These are phyloP conservation scores for Serranus cabrilla DNA, from an alignment of 2,797 vertebrate species.

Conservation along the genomic window DNA sequence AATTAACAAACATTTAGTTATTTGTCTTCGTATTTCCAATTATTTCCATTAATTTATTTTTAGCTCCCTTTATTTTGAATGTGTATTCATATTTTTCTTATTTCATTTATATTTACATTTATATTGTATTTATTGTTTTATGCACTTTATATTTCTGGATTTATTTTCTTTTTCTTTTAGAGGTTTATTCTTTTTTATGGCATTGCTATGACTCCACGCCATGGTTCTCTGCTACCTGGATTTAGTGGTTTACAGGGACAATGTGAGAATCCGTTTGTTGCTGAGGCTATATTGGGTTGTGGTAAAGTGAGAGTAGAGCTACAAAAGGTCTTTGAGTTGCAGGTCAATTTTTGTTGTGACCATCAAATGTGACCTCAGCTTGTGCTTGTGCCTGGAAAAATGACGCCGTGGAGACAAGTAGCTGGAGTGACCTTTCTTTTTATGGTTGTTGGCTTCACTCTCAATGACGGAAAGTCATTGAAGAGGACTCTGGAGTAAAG, in stretches of 20 bases:
- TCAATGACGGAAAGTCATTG: neutral
- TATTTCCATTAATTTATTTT: no score
- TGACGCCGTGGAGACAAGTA: slow-evolving; percentile 1
- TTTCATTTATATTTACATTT: no score
- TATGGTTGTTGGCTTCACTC: slow-evolving; percentile 1
- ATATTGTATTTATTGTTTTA: no score
- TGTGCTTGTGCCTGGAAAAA: slow-evolving; percentile 21
- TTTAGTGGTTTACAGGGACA: neutral
- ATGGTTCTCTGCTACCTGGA: neutral
- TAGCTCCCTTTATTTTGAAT: no score
- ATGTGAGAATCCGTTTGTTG: neutral
- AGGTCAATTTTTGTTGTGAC: slow-evolving; percentile 22
- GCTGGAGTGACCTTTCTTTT: slow-evolving; percentile 19
- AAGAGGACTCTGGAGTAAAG: slow-evolving; percentile 21
- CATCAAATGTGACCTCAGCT: slow-evolving; percentile 22
- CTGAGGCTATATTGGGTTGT: neutral
- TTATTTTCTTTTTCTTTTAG: no score
- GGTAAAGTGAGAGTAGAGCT: neutral
- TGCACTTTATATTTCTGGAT: no score
- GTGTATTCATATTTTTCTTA: no score
- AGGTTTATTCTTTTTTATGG: no score
- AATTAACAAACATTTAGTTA: no score
- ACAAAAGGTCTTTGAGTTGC: neutral
- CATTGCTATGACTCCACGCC: neutral
- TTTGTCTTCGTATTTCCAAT: no score